phyloP scores from a whole-genome alignment of 2,888 invertebrate species.

The Pyrgus malvae region DNA sequence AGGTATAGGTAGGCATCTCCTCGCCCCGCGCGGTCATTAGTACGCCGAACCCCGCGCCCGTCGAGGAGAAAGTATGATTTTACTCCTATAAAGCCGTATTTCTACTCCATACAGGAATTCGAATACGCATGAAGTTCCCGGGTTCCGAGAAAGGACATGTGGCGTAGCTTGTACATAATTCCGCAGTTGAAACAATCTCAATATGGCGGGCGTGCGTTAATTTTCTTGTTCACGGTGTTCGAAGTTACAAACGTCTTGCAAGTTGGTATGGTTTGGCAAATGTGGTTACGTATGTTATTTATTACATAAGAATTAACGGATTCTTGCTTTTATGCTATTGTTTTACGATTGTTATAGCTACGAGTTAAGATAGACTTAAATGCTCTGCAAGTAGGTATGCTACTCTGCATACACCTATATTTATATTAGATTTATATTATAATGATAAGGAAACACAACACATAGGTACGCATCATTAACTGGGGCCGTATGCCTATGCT shows the following conservation, averaged over 20 bases:
- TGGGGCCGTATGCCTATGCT: no score
- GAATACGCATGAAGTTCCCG: conserved; percentile 75
- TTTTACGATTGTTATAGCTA: no score
- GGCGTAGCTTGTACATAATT: conserved; percentile 70
- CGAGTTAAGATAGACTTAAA: not conserved
- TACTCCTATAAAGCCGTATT: conserved; percentile 82
- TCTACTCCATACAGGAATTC: conserved; percentile 82
- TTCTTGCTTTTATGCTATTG: conserved; percentile 4
- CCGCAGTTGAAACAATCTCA: conserved; percentile 75
- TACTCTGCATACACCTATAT: no score
- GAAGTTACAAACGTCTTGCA: conserved; percentile 32
- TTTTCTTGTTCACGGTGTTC: conserved; percentile 43
- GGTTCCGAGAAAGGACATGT: conserved; percentile 75
- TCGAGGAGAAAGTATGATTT: conserved; percentile 80
- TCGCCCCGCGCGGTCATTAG: conserved; percentile 82
- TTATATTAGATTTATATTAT: no score
- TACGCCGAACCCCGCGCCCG: conserved; percentile 63
- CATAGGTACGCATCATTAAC: no score
- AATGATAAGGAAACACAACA: no score
- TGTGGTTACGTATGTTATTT: conserved; percentile 21
- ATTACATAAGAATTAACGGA: conserved; percentile 4
- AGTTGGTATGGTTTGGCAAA: conserved; percentile 15
- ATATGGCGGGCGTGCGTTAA: conserved; percentile 63
- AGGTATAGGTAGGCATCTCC: conserved; percentile 66
- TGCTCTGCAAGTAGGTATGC: not conserved